phyloP scores from a whole-genome alignment of 2,113 vertebrate genomes.

The Lophochroa leadbeateri region DNA sequence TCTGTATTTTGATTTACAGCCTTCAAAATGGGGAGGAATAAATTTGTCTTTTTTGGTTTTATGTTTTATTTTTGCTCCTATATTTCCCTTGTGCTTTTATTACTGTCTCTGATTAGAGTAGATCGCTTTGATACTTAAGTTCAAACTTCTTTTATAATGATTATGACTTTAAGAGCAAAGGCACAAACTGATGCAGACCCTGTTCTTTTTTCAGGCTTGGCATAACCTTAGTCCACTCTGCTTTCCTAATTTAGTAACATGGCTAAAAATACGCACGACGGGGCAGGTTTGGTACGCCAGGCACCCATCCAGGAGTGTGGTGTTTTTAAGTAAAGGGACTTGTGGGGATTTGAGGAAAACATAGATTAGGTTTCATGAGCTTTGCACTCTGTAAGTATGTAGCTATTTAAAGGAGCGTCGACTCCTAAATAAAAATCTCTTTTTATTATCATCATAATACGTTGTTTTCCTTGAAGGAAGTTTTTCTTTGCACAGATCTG shows the following conservation, averaged over 20 bases:
- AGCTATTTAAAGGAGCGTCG: constrained; percentile 68
- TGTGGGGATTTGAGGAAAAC: constrained; percentile 82
- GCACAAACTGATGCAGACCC: constrained; percentile 73
- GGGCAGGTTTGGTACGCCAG: constrained; percentile 90
- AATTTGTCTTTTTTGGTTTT: not conserved
- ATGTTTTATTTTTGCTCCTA: not conserved
- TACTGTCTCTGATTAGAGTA: not conserved
- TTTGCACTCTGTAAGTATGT: constrained; percentile 48
- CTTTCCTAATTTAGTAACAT: constrained; percentile 97
- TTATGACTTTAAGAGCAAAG: constrained; percentile 69
- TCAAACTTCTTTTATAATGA: constrained; percentile 68
- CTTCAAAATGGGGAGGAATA: not conserved
- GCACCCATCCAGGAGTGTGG: constrained; percentile 81
- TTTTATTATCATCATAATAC: constrained; percentile 11
- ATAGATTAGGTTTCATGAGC: constrained; percentile 70
- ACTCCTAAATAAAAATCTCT: constrained; percentile 24
- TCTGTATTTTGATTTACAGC: constrained; percentile 4
- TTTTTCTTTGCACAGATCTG: not conserved
- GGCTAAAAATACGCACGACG: constrained; percentile 87
- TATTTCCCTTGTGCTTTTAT: constrained; percentile 27
- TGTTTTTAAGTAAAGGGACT: constrained; percentile 82
- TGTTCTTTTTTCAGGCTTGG: constrained; percentile 78
- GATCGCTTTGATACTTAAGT: constrained; percentile 37
- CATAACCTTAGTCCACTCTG: constrained; percentile 79
- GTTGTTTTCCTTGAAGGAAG: not conserved